These are phyloP conservation scores for Pogonophryne albipinna DNA, from an alignment of 2,797 vertebrate genomes.

Conservation along the genomic window DNA sequence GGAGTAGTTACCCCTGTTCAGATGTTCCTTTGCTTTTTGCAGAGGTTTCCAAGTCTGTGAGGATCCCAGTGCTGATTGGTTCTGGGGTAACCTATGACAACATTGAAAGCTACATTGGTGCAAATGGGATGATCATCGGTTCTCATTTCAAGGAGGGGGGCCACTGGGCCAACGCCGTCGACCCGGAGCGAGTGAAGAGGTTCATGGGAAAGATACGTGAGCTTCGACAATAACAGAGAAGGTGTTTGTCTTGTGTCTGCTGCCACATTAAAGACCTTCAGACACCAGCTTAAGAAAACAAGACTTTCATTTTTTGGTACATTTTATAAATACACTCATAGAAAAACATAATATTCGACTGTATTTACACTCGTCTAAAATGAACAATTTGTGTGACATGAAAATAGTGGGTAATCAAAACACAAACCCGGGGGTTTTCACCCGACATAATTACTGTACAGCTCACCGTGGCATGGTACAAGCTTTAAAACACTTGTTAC, in stretches of 20 bases:
- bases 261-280: slow-evolving; percentile 16
- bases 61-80: slow-evolving; percentile 89
- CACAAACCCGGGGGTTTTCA: slow-evolving; percentile 18
- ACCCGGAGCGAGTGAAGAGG: slow-evolving; percentile 82
- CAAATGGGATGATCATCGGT: slow-evolving; percentile 88
- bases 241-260: background rate
- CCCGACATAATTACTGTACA: slow-evolving; percentile 33
- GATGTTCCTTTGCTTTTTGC: slow-evolving; percentile 36
- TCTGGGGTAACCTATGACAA: slow-evolving; percentile 91
- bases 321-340: slow-evolving; percentile 78
- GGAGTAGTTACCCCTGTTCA: background rate
- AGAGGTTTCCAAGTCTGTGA: slow-evolving; percentile 87
- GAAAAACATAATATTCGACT: slow-evolving; percentile 55
- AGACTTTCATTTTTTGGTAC: slow-evolving; percentile 70
- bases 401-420: slow-evolving; percentile 37
- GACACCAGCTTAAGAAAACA: slow-evolving; percentile 54
- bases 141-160: slow-evolving; percentile 90
- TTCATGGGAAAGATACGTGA: slow-evolving; percentile 86
- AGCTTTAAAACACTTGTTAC: slow-evolving; percentile 10
- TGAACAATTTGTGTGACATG: slow-evolving; percentile 24
- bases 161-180: slow-evolving; percentile 86
- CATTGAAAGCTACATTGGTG: slow-evolving; percentile 82
- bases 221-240: slow-evolving; percentile 75
- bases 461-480: slow-evolving; percentile 16
- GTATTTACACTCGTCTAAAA: slow-evolving; percentile 65